A percentile compares a stretch with the other conserved stretches of the same genome.
Evolutionary conservation across 1,140 invertebrate genomes (phyloP).

Genomic region (Zaprionus ornatus): DNA sequence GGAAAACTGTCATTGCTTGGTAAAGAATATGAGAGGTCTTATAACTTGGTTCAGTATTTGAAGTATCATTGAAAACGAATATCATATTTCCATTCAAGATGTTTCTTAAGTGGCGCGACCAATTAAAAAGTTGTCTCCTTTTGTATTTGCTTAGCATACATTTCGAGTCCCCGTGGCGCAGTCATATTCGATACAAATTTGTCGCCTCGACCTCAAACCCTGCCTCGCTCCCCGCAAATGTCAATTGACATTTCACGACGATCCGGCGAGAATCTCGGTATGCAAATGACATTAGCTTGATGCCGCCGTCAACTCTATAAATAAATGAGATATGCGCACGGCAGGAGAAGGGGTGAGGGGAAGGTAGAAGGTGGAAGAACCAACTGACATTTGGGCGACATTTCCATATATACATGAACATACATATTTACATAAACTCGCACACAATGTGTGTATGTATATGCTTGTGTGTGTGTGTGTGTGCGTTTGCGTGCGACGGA

Average conservation of each 20-base stretch:
- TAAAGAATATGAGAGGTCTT: neutral
- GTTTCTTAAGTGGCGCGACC: neutral
- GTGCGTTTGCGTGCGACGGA: constrained; percentile 20
- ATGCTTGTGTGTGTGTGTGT: constrained; percentile 5
- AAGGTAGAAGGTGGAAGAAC: neutral
- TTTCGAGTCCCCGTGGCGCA: neutral
- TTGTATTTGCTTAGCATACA: neutral
- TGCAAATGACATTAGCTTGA: constrained; percentile 42
- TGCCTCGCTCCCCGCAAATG: constrained; percentile 8
- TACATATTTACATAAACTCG: neutral
- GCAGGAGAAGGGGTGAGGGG: neutral
- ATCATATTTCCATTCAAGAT: neutral
- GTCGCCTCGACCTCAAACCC: neutral
- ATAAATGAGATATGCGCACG: constrained; percentile 31
- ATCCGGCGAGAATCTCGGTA: constrained; percentile 34
- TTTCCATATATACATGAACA: constrained; percentile 12
- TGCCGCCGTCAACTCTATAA: constrained; percentile 23
- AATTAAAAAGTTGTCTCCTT: constrained; percentile 2
- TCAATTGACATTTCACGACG: constrained; percentile 23
- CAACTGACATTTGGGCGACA: constrained; percentile 37
- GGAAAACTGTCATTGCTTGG: too few relatives aligned
- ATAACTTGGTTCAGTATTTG: neutral
- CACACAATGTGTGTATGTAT: constrained; percentile 40
- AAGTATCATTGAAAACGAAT: neutral
- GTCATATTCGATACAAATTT: constrained; percentile 26